phyloP scores from a whole-genome alignment of 2,797 vertebrate genomes.

The Parauchenoglanis punctatus region DNA sequence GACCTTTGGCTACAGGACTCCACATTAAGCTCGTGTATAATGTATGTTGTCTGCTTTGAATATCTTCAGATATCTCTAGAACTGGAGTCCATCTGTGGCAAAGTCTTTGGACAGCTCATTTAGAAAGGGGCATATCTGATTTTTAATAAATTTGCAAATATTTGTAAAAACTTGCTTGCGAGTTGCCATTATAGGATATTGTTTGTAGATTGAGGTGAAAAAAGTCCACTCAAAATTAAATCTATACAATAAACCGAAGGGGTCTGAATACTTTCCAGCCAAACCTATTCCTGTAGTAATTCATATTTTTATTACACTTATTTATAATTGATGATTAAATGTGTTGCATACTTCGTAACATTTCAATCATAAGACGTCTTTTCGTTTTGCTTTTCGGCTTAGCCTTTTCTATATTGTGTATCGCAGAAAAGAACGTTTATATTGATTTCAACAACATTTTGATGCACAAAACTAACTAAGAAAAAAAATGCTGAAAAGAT shows the following conservation, averaged over 20 bases:
- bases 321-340: not conserved
- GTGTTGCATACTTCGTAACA: not conserved
- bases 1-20: not conserved
- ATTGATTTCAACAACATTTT: not conserved
- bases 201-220: not conserved
- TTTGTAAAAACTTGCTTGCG: not conserved
- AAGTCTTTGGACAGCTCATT: too few relatives aligned
- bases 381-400: not conserved
- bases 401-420: not conserved
- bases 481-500: not conserved
- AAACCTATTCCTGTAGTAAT: not conserved
- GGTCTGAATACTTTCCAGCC: not conserved
- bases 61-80: not conserved
- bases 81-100: not conserved
- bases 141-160: not conserved
- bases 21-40: not conserved
- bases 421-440: not conserved
- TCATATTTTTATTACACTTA: not conserved
- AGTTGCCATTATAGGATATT: not conserved
- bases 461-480: not conserved
- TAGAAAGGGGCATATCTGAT: not conserved
- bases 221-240: not conserved
- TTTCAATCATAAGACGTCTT: not conserved
- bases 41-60: not conserved
- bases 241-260: not conserved